Conservation (phyloP, 2,113 vertebrate genomes). For the Xenopus tropicalis region UCB_Xtro_10.0 CM004445.2:105218001-105218500, state of each 20-base stretch:
- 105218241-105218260: not conserved
- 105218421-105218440: not conserved
- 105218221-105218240: not conserved
- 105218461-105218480: too few species aligned
- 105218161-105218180: constrained; percentile 1
- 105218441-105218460: too few species aligned
- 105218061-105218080: not conserved
- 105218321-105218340: too few species aligned
- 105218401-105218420: not conserved
- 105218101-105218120: not conserved
- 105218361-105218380: too few species aligned
- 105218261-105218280: not conserved
- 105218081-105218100: not conserved
- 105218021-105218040: too few species aligned
- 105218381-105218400: not conserved
- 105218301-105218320: not conserved
- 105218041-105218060: too few species aligned
- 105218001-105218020: too few species aligned
- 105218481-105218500: too few species aligned
- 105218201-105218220: not conserved
- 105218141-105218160: constrained; percentile 10
- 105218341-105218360: too few species aligned
- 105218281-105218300: not conserved
- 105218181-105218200: constrained; percentile 14
- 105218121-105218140: not conserved